phyloP scores from a whole-genome alignment of 2,797 vertebrate genomes.

The Mormyrus hasselquistii region DNA sequence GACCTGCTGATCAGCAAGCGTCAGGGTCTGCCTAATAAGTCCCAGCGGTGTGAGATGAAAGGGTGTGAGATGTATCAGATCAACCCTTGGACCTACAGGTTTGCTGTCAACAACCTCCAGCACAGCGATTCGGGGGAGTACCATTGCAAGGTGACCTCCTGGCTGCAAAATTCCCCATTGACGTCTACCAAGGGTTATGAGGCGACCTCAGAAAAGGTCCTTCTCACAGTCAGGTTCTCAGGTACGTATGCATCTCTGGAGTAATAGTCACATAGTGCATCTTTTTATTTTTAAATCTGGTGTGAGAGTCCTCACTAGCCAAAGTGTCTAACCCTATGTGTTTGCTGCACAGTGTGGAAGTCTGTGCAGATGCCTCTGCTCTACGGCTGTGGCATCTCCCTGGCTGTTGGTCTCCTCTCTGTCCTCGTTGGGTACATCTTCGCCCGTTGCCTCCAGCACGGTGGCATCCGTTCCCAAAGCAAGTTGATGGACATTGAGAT shows the following conservation, averaged over 20 bases:
- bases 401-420: constrained; percentile 75
- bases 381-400: constrained; percentile 75
- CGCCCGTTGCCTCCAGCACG: constrained; percentile 74
- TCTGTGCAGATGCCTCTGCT: constrained; percentile 85
- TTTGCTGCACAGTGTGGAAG: constrained; percentile 69
- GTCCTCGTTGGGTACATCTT: constrained; percentile 84
- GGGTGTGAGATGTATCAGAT: constrained; percentile 74
- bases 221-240: constrained; percentile 81
- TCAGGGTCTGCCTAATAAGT: constrained; percentile 67
- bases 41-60: constrained; percentile 73
- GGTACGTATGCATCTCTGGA: constrained; percentile 55
- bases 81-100: constrained; percentile 61
- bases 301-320: not conserved
- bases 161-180: constrained; percentile 72
- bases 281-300: not conserved
- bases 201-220: constrained; percentile 67
- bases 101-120: constrained; percentile 73
- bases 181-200: constrained; percentile 73
- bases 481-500: constrained; percentile 89
- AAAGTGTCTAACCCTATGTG: not conserved
- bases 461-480: constrained; percentile 69
- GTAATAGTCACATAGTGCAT: not conserved
- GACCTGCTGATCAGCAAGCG: constrained; percentile 64
- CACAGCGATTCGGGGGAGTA: constrained; percentile 86
- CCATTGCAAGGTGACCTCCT: constrained; percentile 77